Evolutionary conservation across 2,113 vertebrate genomes (phyloP).

Genomic region (Tyto alba): DNA sequence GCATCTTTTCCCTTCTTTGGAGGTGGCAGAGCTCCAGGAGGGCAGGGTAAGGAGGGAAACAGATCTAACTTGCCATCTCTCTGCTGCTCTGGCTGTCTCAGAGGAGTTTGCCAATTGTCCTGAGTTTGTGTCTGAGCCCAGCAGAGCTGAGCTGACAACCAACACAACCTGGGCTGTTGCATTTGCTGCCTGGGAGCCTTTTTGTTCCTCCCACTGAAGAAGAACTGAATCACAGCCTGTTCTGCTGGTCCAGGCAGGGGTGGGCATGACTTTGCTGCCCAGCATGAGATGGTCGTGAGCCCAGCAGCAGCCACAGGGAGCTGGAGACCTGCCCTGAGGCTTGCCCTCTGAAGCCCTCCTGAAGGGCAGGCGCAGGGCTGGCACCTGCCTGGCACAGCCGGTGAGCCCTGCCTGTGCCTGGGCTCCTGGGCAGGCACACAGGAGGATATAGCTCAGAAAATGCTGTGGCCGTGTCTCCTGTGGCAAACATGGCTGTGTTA

Average conservation of each 20-base stretch:
- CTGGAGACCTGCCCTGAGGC: background rate
- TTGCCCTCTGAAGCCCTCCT: background rate
- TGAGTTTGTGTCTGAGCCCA: background rate
- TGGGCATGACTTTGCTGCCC: background rate
- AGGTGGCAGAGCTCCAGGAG: slow-evolving; percentile 15
- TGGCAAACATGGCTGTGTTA: rapidly evolving
- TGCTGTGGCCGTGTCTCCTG: rapidly evolving
- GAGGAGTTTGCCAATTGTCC: background rate
- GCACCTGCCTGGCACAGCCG: rapidly evolving
- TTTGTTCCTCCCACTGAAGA: background rate
- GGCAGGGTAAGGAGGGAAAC: background rate
- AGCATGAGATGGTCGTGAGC: rapidly evolving
- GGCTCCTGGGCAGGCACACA: rapidly evolving
- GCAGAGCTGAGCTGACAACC: background rate
- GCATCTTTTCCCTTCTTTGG: slow-evolving; percentile 10
- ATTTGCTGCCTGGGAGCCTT: background rate
- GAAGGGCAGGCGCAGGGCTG: background rate
- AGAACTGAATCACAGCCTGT: background rate
- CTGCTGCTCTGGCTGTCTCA: background rate
- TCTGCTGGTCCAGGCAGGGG: background rate
- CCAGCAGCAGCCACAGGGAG: background rate
- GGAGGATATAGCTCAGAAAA: background rate
- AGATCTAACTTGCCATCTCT: background rate
- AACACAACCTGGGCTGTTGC: background rate
- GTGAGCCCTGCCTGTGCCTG: background rate